A percentile compares a stretch with the other conserved stretches of the same genome.
These are phyloP conservation scores for Lycia hirtaria DNA, from an alignment of 2,888 invertebrate species.

Conservation along the genomic window DNA sequence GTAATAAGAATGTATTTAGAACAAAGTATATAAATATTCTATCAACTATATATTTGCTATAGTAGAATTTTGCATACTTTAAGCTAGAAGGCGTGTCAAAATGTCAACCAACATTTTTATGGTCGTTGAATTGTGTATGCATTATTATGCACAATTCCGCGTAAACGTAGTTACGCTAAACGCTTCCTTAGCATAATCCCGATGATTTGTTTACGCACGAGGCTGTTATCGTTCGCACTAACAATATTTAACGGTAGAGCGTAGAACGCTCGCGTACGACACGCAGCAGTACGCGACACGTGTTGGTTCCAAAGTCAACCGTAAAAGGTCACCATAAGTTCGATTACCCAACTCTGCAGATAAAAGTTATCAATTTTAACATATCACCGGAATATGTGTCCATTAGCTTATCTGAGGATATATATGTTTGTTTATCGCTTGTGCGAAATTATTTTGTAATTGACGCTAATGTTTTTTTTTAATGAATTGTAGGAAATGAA, in stretches of 20 bases:
- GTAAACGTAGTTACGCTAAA: neutral
- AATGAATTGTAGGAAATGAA: conserved; percentile 13
- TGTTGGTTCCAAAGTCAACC: neutral
- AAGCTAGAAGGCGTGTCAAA: too few species aligned
- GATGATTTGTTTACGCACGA: neutral
- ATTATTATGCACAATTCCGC: too few species aligned
- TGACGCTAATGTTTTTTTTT: conserved; percentile 9
- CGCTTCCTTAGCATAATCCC: neutral
- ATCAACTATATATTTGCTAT: too few species aligned
- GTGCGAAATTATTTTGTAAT: conserved; percentile 4
- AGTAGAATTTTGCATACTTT: too few species aligned
- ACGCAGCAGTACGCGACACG: neutral
- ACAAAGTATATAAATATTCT: too few species aligned
- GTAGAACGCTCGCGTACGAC: neutral
- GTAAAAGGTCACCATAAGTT: conserved; percentile 1
- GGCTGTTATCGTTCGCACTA: neutral
- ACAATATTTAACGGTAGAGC: neutral
- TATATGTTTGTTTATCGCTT: conserved; percentile 13
- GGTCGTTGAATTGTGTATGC: too few species aligned
- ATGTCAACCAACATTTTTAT: too few species aligned
- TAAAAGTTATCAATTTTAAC: conserved; percentile 1
- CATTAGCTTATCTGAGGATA: conserved; percentile 38
- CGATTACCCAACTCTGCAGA: neutral
- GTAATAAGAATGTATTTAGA: too few species aligned
- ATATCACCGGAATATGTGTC: conserved; percentile 6